Percentiles rank a stretch among this genome's conserved stretches.
phyloP scores from a whole-genome alignment of 2,888 invertebrate species.

The Willowsia nigromaculata region DNA sequence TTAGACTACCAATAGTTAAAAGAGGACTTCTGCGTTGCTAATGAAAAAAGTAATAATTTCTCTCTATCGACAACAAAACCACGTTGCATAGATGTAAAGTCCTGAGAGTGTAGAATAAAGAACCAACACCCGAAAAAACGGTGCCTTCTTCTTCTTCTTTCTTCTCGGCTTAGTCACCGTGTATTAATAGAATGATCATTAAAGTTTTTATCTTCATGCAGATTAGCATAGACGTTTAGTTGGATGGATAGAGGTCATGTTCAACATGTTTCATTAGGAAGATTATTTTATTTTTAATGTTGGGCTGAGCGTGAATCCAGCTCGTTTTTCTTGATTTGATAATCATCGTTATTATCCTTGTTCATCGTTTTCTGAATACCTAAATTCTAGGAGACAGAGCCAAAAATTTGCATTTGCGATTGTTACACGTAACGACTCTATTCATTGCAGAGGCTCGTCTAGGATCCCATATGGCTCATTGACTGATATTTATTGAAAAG shows the following conservation, averaged over 20 bases:
- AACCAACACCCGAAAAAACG: slow-evolving; percentile 10
- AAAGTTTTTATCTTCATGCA: background rate
- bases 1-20: background rate
- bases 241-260: slow-evolving; percentile 50
- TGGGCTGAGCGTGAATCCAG: slow-evolving; percentile 38
- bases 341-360: slow-evolving; percentile 1
- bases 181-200: background rate
- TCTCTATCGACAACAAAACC: background rate
- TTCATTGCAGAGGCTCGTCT: background rate
- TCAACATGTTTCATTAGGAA: slow-evolving; percentile 47
- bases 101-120: background rate
- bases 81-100: background rate
- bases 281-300: background rate
- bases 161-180: slow-evolving; percentile 1
- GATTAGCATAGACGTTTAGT: slow-evolving; percentile 1
- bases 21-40: background rate
- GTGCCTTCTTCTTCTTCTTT: background rate
- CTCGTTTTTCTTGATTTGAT: slow-evolving; percentile 66
- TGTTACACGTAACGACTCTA: no score
- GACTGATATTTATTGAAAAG: background rate
- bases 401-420: background rate
- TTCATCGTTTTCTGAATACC: background rate
- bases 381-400: background rate
- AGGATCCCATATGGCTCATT: background rate
- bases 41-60: background rate